phyloP scores from a whole-genome alignment of 2,888 invertebrate genomes.

The Diadromus collaris region DNA sequence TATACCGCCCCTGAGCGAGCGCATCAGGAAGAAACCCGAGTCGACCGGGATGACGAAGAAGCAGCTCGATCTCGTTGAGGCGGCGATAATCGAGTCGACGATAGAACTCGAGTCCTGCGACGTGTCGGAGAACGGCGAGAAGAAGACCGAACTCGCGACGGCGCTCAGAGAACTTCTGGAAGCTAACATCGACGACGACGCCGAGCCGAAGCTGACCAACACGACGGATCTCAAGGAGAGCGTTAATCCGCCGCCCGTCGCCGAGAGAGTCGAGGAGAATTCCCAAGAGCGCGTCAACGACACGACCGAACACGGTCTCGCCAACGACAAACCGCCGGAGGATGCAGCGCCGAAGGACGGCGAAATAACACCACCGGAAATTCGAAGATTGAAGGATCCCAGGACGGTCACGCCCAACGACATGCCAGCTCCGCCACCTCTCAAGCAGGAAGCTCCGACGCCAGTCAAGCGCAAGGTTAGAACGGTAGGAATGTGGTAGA shows the following conservation, averaged over 20 bases:
- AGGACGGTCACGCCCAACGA: slow-evolving; percentile 77
- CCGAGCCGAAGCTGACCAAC: slow-evolving; percentile 56
- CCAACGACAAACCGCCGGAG: slow-evolving; percentile 50
- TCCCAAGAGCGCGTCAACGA: slow-evolving; percentile 11
- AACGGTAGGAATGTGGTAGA: slow-evolving; percentile 71
- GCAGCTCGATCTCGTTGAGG: slow-evolving; percentile 75
- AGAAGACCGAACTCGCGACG: slow-evolving; percentile 74
- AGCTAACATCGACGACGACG: slow-evolving; percentile 72
- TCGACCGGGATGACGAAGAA: slow-evolving; percentile 67
- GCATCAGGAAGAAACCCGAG: slow-evolving; percentile 76
- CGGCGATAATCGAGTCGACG: slow-evolving; percentile 77
- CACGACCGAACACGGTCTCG: slow-evolving; percentile 1
- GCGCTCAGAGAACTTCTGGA: slow-evolving; percentile 76
- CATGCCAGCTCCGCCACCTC: slow-evolving; percentile 69
- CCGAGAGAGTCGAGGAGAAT: slow-evolving; percentile 49
- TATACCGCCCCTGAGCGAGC: slow-evolving; percentile 77
- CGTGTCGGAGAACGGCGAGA: slow-evolving; percentile 66
- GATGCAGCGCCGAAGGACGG: slow-evolving; percentile 60
- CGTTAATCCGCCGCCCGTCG: slow-evolving; percentile 60
- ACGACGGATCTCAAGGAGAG: slow-evolving; percentile 58
- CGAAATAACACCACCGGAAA: slow-evolving; percentile 54
- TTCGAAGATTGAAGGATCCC: slow-evolving; percentile 73
- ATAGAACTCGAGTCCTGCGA: slow-evolving; percentile 72
- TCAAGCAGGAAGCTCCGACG: slow-evolving; percentile 71
- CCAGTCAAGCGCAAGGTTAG: slow-evolving; percentile 79